Evolutionary conservation across 1,140 invertebrate species (phyloP).

Genomic region (Linepithema humile): DNA sequence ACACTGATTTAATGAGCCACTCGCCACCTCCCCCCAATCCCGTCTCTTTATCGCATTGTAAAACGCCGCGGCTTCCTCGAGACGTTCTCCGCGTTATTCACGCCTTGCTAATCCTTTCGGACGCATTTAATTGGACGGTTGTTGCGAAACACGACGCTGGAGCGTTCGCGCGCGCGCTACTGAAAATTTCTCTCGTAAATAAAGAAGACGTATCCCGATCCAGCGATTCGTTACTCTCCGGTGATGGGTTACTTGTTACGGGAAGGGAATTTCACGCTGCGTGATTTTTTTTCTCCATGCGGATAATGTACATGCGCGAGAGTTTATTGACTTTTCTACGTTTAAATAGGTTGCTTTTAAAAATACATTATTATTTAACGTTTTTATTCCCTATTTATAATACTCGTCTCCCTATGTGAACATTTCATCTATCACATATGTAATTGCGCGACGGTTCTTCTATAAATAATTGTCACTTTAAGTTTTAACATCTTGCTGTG

Average conservation of each 20-base stretch:
- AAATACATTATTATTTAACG: no score
- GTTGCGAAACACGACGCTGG: conserved; percentile 35
- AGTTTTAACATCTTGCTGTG: neutral
- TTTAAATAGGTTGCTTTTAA: neutral
- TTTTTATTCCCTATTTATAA: no score
- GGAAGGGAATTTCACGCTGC: neutral
- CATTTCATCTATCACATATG: neutral
- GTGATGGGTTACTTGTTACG: conserved; percentile 22
- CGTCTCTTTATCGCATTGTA: conserved; percentile 6
- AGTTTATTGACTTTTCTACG: neutral
- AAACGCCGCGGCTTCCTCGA: conserved; percentile 12
- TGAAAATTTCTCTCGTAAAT: conserved; percentile 35
- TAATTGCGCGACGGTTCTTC: neutral
- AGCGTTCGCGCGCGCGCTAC: neutral
- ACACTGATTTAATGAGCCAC: conserved; percentile 31
- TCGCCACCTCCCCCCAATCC: neutral
- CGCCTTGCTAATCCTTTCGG: conserved; percentile 46
- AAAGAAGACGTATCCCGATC: conserved; percentile 30
- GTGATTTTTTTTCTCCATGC: neutral
- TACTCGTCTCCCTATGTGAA: no score
- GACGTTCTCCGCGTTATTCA: conserved; percentile 34
- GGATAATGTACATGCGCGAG: neutral
- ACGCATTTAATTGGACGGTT: conserved; percentile 49
- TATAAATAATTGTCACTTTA: neutral
- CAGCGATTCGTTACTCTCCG: conserved; percentile 27